Evolutionary conservation across 2,113 vertebrate species (phyloP).

Genomic region (Nymphicus hollandicus): DNA sequence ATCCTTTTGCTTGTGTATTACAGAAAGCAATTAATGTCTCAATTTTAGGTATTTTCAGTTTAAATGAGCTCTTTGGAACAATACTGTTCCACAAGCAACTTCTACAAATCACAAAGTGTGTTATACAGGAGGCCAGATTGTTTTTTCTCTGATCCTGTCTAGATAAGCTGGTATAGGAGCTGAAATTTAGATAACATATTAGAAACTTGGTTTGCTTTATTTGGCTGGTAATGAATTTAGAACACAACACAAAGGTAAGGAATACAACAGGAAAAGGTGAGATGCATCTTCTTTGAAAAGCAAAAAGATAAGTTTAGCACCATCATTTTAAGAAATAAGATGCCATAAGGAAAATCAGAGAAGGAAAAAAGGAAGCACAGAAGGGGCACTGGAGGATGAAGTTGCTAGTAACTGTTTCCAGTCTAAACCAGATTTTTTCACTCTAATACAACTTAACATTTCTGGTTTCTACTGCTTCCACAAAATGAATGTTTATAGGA

Average conservation of each 20-base stretch:
- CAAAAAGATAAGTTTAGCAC: background rate
- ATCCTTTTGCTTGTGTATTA: background rate
- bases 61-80: background rate
- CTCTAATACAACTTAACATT: background rate
- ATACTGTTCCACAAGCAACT: background rate
- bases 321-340: background rate
- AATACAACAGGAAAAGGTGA: background rate
- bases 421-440: background rate
- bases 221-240: background rate
- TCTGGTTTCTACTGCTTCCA: slow-evolving; percentile 12
- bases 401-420: background rate
- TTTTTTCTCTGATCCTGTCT: background rate
- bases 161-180: background rate
- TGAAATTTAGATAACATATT: background rate
- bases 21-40: background rate
- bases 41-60: background rate
- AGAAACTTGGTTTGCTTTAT: background rate
- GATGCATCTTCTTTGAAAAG: background rate
- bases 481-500: background rate
- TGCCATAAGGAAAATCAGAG: background rate
- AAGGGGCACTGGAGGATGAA: background rate
- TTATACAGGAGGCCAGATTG: background rate
- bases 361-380: background rate
- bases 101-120: background rate
- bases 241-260: background rate